Evolutionary conservation across 1,140 invertebrate species (phyloP), one percentile per base, ranked within the genome.

Genomic region (Calephelis virginiensis): DNA sequence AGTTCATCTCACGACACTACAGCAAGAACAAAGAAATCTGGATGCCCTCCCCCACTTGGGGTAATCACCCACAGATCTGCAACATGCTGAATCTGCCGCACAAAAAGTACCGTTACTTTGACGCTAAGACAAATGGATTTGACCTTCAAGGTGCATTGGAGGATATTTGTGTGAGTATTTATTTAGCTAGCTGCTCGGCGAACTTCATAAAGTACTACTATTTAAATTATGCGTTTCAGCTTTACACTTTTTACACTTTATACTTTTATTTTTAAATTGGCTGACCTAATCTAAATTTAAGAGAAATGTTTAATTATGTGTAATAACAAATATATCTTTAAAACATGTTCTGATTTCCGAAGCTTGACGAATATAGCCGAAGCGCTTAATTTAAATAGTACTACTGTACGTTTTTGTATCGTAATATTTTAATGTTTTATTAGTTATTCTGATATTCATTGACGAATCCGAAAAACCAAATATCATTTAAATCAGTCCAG

Each of bases 41-140:
- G 92, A 79, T 99, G 73, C 98, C 99, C 13, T 94, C 94, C n/a
- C 99, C 99, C 9, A 96, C 98, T 0, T 99, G 99, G 99, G 98
- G 98, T 61, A 99, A 99, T 89, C 99, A 99, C 86, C 95, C 94
- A 1, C 97, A 98, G 43, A 94, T 99, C 72, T 98, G 99, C 91
- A 98, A 97, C 92, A 95, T 97, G 79, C 93, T 96, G 61, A 96
- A 97, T 10, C 86, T 99, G 62, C 92, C 95, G 43, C 95, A 98
- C 2, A 98, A 99, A 86, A 93, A 95, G 38, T 99, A 99, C 92
- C 94, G 95, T 67, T 99, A 99, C 90, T 99, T 98, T 89, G 97
- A 99, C 89, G 94, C 98, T 1, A 96, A 96, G 78, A 99, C 97
- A 10, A 98, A 97, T 91, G 98, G 97, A 11, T 96, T 99, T 89